A percentile compares a stretch with the other conserved stretches of the same genome.
Conservation (phyloP, 2,888 invertebrate genomes). For the Yponomeuta plumbellus region DNA sequence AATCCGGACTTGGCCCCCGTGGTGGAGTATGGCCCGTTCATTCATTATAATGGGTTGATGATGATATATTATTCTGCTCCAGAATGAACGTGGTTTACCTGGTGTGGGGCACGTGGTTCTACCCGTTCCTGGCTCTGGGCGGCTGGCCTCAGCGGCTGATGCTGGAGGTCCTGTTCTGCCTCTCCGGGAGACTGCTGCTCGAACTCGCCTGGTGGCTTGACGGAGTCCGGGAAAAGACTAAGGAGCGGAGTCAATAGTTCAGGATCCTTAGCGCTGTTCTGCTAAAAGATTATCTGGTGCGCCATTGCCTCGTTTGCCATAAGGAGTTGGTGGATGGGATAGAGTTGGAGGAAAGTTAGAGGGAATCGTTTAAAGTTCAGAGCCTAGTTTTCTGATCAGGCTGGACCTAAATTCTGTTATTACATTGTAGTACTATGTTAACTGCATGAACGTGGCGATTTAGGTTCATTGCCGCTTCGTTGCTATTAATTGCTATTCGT, state of each 20-base stretch:
- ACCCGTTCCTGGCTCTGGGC: conserved; percentile 16
- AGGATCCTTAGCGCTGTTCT: no score
- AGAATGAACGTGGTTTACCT: conserved; percentile 13
- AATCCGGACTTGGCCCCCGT: no score
- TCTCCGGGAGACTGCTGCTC: not conserved
- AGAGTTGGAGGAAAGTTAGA: not conserved
- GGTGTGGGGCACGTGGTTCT: conserved; percentile 7
- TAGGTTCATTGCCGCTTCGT: no score
- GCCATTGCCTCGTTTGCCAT: no score
- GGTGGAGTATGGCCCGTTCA: no score
- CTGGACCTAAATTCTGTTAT: no score
- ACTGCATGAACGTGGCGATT: no score
- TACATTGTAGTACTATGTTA: no score
- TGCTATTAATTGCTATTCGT: no score
- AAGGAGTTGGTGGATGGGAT: not conserved
- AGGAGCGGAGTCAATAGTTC: not conserved
- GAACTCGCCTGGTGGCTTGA: conserved; percentile 9
- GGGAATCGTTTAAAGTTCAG: not conserved
- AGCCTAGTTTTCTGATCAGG: no score
- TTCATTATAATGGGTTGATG: no score
- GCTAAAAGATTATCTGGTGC: no score
- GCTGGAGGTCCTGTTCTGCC: conserved; percentile 5
- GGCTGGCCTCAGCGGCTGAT: conserved; percentile 5
- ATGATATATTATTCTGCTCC: not conserved
- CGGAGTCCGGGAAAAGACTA: not conserved